Base-by-base conservation (phyloP, 2,888 invertebrate species). In the Drosophila greeni region DNA sequence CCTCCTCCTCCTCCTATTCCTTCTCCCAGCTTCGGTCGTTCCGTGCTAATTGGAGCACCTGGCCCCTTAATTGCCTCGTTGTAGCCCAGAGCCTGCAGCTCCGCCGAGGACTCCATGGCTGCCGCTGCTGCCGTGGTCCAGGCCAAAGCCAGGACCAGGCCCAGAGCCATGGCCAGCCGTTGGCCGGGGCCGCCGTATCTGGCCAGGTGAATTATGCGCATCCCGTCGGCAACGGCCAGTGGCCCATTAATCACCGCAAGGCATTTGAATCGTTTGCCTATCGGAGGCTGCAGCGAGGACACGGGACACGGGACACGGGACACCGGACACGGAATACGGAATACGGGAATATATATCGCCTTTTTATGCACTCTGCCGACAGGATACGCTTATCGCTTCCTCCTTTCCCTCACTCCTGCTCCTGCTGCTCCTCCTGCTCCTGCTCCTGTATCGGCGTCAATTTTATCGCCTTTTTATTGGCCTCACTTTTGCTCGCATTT, bases 401-500 rank as follows among this genome's bases (percentile, higher is more conserved):
- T 24, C 23, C 26, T 48, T 26, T 56, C 47, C 57, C 26, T 36
- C 36, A 29, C 34, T 45, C 18, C 36, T n/a, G 7, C 37, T 23
- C 2, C 39, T 39, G 14, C 37, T 40, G 16, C 33, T 43, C n/a
- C 34, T 16, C 16, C 34, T 24, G n/a, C 36, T 37, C 6, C n/a
- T 20, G 16, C 33, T 43, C 37, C 34, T 52, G 48, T 48, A 37
- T 75, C 49, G 78, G 75, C 84, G 70, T 82, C 84, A 85, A 75
- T 82, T 80, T 85, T 85, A 80, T 80, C 84, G 84, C 85, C 74
- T 54, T 80, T 85, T 80, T 85, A 84, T 85, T 85, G 85, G 80
- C 79, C 76, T 82, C 82, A 84, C 79, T 85, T 85, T 69, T 75
- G 79, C 84, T 82, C 82, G 85, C 79, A 83, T 84, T 85, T 73